Conservation (phyloP, 2,113 vertebrate genomes). For the Syngnathoides biaculeatus region DNA sequence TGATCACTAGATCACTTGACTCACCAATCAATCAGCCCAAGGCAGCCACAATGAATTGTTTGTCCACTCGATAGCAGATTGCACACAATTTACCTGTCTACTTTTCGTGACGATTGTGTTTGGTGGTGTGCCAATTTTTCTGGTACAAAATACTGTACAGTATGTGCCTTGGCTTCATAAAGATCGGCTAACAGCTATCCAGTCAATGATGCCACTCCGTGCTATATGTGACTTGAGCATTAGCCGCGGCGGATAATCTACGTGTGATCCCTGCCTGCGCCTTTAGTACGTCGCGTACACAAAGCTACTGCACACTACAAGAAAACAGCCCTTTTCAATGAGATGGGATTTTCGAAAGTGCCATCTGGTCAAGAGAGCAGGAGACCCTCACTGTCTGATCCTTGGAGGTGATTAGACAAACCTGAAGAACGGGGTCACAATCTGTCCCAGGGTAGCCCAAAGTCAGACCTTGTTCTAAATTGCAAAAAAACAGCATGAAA, state of each 20-base stretch:
- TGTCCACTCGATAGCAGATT: too few species aligned
- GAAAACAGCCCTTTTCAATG: slow-evolving; percentile 62
- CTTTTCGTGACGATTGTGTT: background rate
- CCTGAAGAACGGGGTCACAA: background rate
- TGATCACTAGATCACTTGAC: too few species aligned
- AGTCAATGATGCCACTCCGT: background rate
- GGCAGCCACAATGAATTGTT: background rate
- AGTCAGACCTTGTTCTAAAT: background rate
- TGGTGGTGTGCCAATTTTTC: background rate
- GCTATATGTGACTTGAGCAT: slow-evolving; percentile 10
- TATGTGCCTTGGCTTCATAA: background rate
- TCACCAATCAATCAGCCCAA: too few species aligned
- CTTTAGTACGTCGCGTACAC: slow-evolving; percentile 46
- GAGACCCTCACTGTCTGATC: slow-evolving; percentile 17
- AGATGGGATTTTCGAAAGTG: slow-evolving; percentile 59
- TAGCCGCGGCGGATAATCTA: slow-evolving; percentile 34
- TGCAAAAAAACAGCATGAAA: background rate
- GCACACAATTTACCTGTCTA: background rate
- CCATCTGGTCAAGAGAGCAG: slow-evolving; percentile 46
- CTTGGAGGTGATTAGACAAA: slow-evolving; percentile 20
- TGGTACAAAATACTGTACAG: background rate
- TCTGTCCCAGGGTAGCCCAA: background rate
- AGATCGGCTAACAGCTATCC: too few species aligned
- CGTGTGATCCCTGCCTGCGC: slow-evolving; percentile 32
- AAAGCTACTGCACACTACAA: slow-evolving; percentile 17